Conservation (phyloP, 2,113 vertebrate species). For the Microtus oregoni region DNA sequence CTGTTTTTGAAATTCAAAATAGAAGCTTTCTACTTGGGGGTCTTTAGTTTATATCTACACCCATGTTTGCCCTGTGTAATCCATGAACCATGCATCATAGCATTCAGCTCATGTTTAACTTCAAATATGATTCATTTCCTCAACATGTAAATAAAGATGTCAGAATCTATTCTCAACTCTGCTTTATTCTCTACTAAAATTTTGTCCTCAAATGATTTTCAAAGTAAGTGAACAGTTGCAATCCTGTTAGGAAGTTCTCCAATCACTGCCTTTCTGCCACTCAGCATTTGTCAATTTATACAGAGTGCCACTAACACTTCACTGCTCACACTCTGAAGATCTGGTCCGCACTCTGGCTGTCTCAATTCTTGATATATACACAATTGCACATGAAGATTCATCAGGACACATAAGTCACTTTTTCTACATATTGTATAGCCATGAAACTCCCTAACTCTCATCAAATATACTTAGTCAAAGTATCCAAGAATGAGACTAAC, state of each 20-base stretch:
- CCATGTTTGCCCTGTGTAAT: not conserved
- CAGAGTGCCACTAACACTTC: not conserved
- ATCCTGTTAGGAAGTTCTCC: not conserved
- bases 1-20: slow-evolving; percentile 19
- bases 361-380: not conserved
- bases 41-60: not conserved
- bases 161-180: not conserved
- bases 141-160: not conserved
- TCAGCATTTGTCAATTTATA: not conserved
- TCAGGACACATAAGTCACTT: not conserved
- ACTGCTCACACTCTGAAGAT: not conserved
- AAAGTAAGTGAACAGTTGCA: not conserved
- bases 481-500: not conserved
- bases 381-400: not conserved
- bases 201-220: not conserved
- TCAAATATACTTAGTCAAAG: not conserved
- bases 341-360: not conserved
- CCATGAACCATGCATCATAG: not conserved
- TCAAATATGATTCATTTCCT: not conserved
- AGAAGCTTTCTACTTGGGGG: not conserved
- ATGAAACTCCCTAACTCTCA: not conserved
- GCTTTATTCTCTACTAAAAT: slow-evolving; percentile 10
- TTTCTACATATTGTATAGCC: not conserved
- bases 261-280: not conserved
- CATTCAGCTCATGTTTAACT: not conserved